Evolutionary conservation across 2,797 vertebrate species (phyloP), one percentile per base, ranked within the genome.

Genomic region (Cyprinella venusta): DNA sequence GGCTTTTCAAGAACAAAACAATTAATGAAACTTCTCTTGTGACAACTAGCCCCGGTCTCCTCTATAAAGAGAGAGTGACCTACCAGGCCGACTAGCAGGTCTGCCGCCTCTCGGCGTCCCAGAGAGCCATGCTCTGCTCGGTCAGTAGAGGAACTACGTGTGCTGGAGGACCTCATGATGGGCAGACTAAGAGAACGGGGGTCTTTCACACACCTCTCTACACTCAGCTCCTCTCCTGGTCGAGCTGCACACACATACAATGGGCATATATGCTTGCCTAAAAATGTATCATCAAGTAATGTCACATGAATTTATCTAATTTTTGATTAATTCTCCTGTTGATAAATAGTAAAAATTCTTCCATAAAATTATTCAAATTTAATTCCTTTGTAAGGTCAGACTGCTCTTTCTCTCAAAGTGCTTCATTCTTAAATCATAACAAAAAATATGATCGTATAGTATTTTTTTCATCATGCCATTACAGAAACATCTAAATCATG

Each of bases 151-250:
- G 19, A 95, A 94, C 86, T 92, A 89, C 0, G 95, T 59, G 0
- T 93, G 92, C 88, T 92, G 83, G 82, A 86, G 1, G 94, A 90
- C 87, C 94, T 95, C 93, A 97, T 94, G 91, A 95, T 94, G 61
- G 97, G 97, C 87, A 98, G 90, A 86, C 97, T 97, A 87, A 96
- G 92, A 0, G 96, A 96, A 40, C 95, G 93, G 89, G 95, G 85
- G 16, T 98, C 97, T 88, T 95, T 94, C 69, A 96, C 94, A 0
- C 93, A 93, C 89, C 97, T 95, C 76, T 97, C 98, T 92, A 97
- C 96, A 88, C 96, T 97, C 88, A 96, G 92, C 90, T 98, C 97
- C 0, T 96, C 95, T 2, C 96, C 96, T 0, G 95, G 94, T 52
- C 96, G 97, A 50, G 97, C 98, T 99, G 85, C 40, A 36, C 13